Evolutionary conservation across 2,113 vertebrate species (phyloP).

Genomic region (Camelus bactrianus): DNA sequence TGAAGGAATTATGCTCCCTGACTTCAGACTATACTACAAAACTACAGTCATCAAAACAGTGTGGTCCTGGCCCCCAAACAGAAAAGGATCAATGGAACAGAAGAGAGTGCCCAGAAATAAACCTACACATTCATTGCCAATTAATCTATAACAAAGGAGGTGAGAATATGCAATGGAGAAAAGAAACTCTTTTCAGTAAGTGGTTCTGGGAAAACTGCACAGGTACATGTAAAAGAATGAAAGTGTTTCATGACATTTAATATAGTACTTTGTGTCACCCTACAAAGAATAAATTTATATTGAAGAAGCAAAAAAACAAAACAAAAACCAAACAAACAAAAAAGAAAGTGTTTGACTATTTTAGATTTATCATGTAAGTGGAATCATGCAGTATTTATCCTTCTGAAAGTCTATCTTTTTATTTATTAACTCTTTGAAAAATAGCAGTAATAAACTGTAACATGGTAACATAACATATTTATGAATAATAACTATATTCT

Average conservation of each 20-base stretch:
- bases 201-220: background rate
- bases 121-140: background rate
- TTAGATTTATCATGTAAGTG: background rate
- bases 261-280: no score
- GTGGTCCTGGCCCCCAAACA: background rate
- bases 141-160: background rate
- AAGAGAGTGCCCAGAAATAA: background rate
- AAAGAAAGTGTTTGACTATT: background rate
- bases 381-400: background rate
- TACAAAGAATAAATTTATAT: no score
- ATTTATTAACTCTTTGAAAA: slow-evolving; percentile 24
- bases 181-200: background rate
- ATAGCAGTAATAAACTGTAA: background rate
- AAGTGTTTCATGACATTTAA: background rate
- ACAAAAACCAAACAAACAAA: no score
- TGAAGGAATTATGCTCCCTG: background rate
- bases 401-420: background rate
- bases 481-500: background rate
- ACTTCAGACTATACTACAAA: background rate
- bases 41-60: background rate
- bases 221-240: background rate
- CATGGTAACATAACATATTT: background rate
- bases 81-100: background rate
- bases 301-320: no score
- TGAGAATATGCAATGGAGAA: background rate